Percentiles rank a stretch among this genome's conserved stretches.
Evolutionary conservation across 2,113 vertebrate species (phyloP).

Genomic region (Perca fluviatilis): DNA sequence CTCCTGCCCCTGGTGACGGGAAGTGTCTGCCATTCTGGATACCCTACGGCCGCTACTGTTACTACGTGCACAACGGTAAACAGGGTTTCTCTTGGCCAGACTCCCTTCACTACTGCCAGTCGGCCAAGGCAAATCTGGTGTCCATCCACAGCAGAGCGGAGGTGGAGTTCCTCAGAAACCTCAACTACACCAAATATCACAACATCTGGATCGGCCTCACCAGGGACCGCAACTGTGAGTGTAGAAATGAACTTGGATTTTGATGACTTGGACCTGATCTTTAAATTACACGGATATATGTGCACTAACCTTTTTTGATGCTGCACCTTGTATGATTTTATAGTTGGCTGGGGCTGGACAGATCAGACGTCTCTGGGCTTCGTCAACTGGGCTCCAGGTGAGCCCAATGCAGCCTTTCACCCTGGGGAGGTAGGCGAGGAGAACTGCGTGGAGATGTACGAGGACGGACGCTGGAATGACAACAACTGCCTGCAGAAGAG

Average conservation of each 20-base stretch:
- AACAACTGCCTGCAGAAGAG: conserved; percentile 83
- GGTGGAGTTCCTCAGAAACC: conserved; percentile 79
- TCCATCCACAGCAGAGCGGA: conserved; percentile 84
- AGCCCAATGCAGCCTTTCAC: conserved; percentile 79
- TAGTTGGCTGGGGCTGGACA: conserved; percentile 85
- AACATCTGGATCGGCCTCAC: conserved; percentile 85
- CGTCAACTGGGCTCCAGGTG: conserved; percentile 83
- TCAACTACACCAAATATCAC: conserved; percentile 78
- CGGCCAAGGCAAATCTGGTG: conserved; percentile 55
- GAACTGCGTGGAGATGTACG: conserved; percentile 86
- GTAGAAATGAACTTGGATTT: background rate
- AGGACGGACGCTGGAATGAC: conserved; percentile 84
- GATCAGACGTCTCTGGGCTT: conserved; percentile 76
- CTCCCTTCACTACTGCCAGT: conserved; percentile 73
- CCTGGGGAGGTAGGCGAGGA: conserved; percentile 71
- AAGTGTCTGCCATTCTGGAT: conserved; percentile 54
- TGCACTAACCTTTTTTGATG: background rate
- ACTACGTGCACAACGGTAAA: conserved; percentile 62
- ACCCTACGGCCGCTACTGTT: conserved; percentile 80
- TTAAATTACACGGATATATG: background rate
- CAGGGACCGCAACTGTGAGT: conserved; percentile 80
- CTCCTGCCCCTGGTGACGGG: conserved; percentile 79
- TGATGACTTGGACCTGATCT: too few relatives aligned
- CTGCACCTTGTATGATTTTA: background rate
- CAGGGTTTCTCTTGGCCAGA: conserved; percentile 81